Base-by-base conservation (phyloP, 2,113 vertebrate species). In the Ptychochromis oligacanthus region DNA sequence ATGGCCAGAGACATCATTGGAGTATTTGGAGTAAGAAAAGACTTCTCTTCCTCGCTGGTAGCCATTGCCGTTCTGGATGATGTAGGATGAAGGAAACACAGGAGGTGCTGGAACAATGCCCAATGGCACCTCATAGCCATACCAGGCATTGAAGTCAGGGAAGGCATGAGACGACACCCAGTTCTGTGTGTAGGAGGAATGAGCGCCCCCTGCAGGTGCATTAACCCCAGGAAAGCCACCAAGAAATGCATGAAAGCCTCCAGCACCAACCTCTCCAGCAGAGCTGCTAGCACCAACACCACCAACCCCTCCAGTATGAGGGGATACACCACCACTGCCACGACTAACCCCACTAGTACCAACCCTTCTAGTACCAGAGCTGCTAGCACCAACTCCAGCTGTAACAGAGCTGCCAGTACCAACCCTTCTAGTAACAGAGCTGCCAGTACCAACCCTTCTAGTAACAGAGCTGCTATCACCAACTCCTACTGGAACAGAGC, bases 181-280 rank as follows among this genome's bases (percentile, higher is more conserved):
- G 7, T 43, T 0, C 38, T 15, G 38, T 9, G 8, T 1, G 38
- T 0, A 36, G 36, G 4, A 17, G 14, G 22, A 46, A 67, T 22
- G 64, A 1, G 1, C 14, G 0, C 1, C 38, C 2, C n/a, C 38
- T 46, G 0, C 13, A 43, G 36, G 36, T 24, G 0, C n/a, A 65
- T 43, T 0, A 24, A 43, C 62, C 62, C 13, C 17, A 17, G 38
- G n/a, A 43, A 10, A 43, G 4, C 15, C 15, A 17, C 14, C 57
- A 59, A 31, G 28, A 59, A 17, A 28, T 59, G 56, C 5, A 20
- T 6, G n/a, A 55, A 55, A 57, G 56, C 18, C 31, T 13, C 59
- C 5, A 61, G 5, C 1, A 34, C 26, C 59, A 55, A 3, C 6
- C 31, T 8, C 6, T 8, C 13, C 13, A 46, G 4, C 4, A 40